Conservation (phyloP, 2,113 vertebrate species). For the Ophthalmolycus amberensis region DNA sequence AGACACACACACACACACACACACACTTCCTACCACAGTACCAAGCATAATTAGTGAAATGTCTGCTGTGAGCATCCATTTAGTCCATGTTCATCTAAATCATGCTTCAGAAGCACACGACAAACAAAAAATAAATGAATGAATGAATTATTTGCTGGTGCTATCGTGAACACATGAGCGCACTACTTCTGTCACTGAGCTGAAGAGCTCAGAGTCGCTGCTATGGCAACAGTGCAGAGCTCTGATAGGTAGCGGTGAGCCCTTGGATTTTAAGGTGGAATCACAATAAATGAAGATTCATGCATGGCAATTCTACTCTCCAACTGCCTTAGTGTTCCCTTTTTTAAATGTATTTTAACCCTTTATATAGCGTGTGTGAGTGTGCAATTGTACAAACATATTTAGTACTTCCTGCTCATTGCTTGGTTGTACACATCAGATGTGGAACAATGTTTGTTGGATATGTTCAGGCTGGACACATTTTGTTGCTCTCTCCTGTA, state of each 20-base stretch:
- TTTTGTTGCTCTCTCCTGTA: neutral
- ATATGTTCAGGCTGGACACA: neutral
- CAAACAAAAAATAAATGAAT: neutral
- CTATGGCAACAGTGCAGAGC: constrained; percentile 58
- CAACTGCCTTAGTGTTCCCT: neutral
- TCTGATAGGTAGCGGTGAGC: constrained; percentile 39
- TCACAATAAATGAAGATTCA: constrained; percentile 35
- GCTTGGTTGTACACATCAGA: neutral
- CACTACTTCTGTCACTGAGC: constrained; percentile 33
- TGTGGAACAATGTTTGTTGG: neutral
- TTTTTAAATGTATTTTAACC: neutral
- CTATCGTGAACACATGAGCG: constrained; percentile 10
- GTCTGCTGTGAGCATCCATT: neutral
- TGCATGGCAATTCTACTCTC: constrained; percentile 2
- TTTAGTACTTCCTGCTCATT: neutral
- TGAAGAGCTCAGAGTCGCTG: constrained; percentile 47
- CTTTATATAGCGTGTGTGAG: neutral
- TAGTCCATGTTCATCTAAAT: neutral
- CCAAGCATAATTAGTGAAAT: neutral
- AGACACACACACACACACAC: neutral
- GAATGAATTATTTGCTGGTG: neutral
- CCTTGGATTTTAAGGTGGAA: constrained; percentile 36
- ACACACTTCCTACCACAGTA: neutral
- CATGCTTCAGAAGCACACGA: neutral
- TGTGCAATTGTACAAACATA: neutral